Percentiles rank a stretch among this genome's conserved stretches.
Conservation (phyloP, 2,797 vertebrate species). For the Spheniscus humboldti region DNA sequence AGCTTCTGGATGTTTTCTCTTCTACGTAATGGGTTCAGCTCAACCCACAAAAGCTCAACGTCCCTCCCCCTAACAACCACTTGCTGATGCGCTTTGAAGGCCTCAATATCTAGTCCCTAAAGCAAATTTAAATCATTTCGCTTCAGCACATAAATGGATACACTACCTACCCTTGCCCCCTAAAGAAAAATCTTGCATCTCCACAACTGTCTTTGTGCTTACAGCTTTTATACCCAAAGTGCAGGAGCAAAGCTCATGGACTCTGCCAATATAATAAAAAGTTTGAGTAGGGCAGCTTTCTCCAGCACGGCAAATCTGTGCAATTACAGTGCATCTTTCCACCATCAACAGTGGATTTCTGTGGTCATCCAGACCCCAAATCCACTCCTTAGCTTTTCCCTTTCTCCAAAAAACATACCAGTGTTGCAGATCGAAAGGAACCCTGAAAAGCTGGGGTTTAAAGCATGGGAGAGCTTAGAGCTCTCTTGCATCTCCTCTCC, state of each 20-base stretch:
- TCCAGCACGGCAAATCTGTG: not conserved
- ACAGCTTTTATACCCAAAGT: not conserved
- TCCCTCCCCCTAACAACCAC: not conserved
- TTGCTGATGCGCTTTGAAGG: not conserved
- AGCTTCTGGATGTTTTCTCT: not conserved
- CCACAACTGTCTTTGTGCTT: not conserved
- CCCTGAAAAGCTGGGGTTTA: not conserved
- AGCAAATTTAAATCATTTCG: not conserved
- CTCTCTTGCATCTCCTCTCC: not conserved
- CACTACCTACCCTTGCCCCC: not conserved
- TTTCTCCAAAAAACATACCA: not conserved
- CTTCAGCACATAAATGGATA: not conserved
- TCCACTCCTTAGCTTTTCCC: not conserved
- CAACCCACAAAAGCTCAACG: not conserved
- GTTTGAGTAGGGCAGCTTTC: not conserved
- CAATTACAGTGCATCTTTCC: not conserved
- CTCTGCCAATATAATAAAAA: fast-evolving
- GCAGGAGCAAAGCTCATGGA: not conserved
- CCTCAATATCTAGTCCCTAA: not conserved
- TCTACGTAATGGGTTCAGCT: not conserved
- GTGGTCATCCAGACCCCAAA: not conserved
- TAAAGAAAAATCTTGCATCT: not conserved
- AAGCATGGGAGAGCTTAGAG: not conserved
- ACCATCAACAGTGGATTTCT: not conserved
- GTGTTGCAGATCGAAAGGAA: not conserved